These are phyloP conservation scores for Andrena hattorfiana DNA, from an alignment of 2,888 invertebrate species.

Conservation along the genomic window DNA sequence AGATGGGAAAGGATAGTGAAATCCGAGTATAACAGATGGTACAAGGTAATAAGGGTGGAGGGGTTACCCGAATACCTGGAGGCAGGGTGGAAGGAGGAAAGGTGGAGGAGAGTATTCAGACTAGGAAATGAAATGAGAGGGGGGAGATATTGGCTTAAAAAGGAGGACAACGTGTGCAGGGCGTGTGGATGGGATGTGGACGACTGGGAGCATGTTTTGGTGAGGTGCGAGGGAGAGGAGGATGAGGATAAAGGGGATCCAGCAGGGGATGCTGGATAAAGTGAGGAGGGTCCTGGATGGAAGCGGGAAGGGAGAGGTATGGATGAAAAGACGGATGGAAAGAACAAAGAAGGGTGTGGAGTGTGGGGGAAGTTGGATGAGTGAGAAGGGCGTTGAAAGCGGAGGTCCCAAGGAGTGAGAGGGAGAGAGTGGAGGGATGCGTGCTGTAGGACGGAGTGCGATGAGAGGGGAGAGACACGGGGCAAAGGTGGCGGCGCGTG, in stretches of 20 bases:
- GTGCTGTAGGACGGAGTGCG: too few relatives aligned
- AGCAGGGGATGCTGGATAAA: background rate
- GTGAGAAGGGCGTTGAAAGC: background rate
- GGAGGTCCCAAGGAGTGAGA: background rate
- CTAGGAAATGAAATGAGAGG: too few relatives aligned
- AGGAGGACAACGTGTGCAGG: too few relatives aligned
- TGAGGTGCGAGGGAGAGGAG: background rate
- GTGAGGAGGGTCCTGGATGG: too few relatives aligned
- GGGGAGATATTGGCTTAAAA: too few relatives aligned
- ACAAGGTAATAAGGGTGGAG: background rate
- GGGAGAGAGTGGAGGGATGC: too few relatives aligned
- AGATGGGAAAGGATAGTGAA: background rate
- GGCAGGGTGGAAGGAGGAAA: background rate
- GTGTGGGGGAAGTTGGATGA: background rate
- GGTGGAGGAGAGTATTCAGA: background rate
- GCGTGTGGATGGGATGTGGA: background rate
- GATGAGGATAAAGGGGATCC: too few relatives aligned
- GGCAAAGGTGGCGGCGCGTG: too few relatives aligned
- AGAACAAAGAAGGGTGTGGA: background rate
- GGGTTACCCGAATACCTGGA: background rate
- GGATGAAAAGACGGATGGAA: background rate
- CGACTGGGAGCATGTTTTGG: background rate
- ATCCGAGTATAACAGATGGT: background rate
- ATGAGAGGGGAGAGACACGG: too few relatives aligned
- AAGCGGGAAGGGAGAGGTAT: background rate